Conservation (phyloP, 53 echinoderm and acorn worm genomes). For the Mesocentrotus franciscanus region DNA sequence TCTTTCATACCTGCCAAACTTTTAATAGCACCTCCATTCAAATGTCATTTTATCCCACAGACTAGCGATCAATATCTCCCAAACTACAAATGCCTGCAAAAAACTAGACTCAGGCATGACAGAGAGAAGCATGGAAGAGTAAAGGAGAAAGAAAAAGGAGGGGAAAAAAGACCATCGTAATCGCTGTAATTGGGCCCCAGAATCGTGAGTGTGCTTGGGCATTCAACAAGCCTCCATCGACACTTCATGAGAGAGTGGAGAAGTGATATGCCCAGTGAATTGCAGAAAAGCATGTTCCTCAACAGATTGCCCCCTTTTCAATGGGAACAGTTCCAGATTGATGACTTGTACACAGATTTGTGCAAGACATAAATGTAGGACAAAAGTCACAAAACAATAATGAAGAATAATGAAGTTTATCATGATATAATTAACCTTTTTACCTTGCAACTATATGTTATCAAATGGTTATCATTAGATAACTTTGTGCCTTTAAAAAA, state of each 20-base stretch:
- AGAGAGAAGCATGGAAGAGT: slow-evolving; percentile 33
- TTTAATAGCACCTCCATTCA: slow-evolving; percentile 37
- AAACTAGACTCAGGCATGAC: background rate
- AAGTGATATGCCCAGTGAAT: slow-evolving; percentile 56
- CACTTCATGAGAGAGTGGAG: slow-evolving; percentile 35
- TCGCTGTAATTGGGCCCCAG: slow-evolving; percentile 39
- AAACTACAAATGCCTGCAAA: slow-evolving; percentile 37
- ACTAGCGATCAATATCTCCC: slow-evolving; percentile 23
- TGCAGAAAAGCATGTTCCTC: slow-evolving; percentile 45
- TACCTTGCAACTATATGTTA: too few species aligned
- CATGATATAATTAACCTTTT: too few species aligned
- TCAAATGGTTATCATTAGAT: too few species aligned
- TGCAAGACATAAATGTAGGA: background rate
- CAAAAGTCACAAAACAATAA: background rate
- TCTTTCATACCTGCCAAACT: slow-evolving; percentile 23
- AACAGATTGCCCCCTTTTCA: slow-evolving; percentile 40
- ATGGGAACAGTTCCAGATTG: slow-evolving; percentile 1
- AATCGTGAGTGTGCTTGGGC: slow-evolving; percentile 51
- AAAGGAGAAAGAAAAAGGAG: background rate
- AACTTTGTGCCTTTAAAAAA: too few species aligned
- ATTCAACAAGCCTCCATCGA: slow-evolving; percentile 44
- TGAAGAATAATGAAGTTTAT: too few species aligned
- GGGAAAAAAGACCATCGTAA: slow-evolving; percentile 15
- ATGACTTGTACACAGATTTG: background rate
- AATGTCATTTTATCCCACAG: slow-evolving; percentile 39